Conservation (phyloP, 1,140 invertebrate species). For the Oedothorax gibbosus region DNA sequence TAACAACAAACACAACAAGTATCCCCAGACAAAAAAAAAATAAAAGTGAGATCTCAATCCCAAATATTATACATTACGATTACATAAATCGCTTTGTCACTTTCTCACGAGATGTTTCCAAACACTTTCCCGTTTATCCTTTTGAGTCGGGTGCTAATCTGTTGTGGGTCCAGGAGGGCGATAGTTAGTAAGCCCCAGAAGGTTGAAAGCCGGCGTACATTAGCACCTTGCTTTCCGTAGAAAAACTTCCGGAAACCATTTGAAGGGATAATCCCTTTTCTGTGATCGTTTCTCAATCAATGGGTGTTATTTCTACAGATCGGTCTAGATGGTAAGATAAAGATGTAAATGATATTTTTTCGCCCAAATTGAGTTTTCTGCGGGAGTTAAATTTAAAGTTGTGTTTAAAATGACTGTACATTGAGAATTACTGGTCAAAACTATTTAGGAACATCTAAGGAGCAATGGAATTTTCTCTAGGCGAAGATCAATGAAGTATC, state of each 20-base stretch:
- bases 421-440: no score
- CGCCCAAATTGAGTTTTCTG: no score
- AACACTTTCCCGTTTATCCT: neutral
- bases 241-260: neutral
- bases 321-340: neutral
- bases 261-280: neutral
- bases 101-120: conserved; percentile 12
- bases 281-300: conserved; percentile 4
- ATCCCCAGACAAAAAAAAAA: no score
- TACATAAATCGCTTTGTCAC: conserved; percentile 33
- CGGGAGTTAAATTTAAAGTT: no score
- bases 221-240: no score
- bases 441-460: no score
- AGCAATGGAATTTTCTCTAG: no score
- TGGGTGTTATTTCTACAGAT: conserved; percentile 2
- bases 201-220: neutral
- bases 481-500: no score
- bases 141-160: conserved; percentile 11
- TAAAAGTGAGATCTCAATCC: conserved; percentile 27
- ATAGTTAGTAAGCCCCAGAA: neutral
- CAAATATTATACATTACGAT: conserved; percentile 44
- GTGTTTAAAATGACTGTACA: no score
- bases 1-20: no score
- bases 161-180: neutral
- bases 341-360: no score